Conservation (phyloP, 2,888 invertebrate genomes). For the Beris chalybata region DNA sequence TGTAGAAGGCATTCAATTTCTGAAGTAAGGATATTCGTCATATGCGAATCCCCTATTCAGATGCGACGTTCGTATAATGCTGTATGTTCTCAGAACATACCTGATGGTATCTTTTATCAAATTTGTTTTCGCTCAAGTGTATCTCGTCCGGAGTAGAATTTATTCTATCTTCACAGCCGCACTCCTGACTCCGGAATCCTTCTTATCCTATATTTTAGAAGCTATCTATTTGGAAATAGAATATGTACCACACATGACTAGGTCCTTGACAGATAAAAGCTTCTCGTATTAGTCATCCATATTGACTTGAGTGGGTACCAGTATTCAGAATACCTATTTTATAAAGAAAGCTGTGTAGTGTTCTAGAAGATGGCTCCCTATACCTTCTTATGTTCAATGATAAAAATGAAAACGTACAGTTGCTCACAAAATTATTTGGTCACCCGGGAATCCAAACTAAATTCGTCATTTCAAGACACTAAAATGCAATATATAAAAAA, state of each 20-base stretch:
- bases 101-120: slow-evolving; percentile 38
- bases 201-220: slow-evolving; percentile 27
- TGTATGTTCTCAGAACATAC: slow-evolving; percentile 15
- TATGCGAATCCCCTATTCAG: slow-evolving; percentile 28
- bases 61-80: slow-evolving; percentile 8
- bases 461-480: no score
- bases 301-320: slow-evolving; percentile 29
- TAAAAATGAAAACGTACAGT: slow-evolving; percentile 28
- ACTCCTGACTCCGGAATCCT: slow-evolving; percentile 1
- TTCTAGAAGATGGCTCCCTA: no score
- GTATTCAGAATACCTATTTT: not conserved
- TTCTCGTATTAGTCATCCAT: slow-evolving; percentile 37
- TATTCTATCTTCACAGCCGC: slow-evolving; percentile 4
- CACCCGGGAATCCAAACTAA: no score
- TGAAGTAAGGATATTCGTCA: slow-evolving; percentile 23
- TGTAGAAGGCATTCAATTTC: slow-evolving; percentile 26
- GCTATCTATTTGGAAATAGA: slow-evolving; percentile 37
- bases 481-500: no score
- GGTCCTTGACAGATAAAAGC: slow-evolving; percentile 38
- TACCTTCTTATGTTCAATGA: slow-evolving; percentile 13
- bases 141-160: slow-evolving; percentile 26
- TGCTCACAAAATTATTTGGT: no score
- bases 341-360: no score
- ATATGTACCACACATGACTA: slow-evolving; percentile 38
- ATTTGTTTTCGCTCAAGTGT: slow-evolving; percentile 37